These are phyloP conservation scores for Copsychus sechellarum DNA, from an alignment of 2,113 vertebrate genomes.

Conservation along the genomic window DNA sequence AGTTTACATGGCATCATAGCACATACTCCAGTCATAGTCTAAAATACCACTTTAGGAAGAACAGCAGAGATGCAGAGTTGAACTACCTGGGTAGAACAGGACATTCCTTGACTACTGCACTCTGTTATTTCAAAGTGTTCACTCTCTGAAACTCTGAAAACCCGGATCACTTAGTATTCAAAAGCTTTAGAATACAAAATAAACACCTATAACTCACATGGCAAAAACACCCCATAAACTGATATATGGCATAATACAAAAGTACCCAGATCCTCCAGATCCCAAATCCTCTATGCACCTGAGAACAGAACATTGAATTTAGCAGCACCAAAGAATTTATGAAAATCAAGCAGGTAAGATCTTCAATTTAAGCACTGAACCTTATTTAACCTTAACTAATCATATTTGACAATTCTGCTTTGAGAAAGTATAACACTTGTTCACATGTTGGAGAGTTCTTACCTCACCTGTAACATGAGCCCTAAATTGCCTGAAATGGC, in stretches of 20 bases:
- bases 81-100: not conserved
- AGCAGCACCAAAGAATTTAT: not conserved
- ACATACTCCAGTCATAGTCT: not conserved
- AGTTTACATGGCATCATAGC: not conserved
- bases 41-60: not conserved
- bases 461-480: not conserved
- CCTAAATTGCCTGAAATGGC: not conserved
- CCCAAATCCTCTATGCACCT: not conserved
- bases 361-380: not conserved
- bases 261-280: not conserved
- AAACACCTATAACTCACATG: not conserved
- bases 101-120: not conserved
- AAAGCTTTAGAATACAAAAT: not conserved
- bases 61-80: not conserved
- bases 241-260: not conserved
- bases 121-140: not conserved
- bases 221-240: rapidly evolving
- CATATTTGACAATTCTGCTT: not conserved
- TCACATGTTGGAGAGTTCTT: not conserved
- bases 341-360: not conserved
- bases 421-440: not conserved
- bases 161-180: not conserved
- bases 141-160: not conserved
- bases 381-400: not conserved
- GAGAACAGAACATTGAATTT: rapidly evolving